Conservation (phyloP, 2,888 invertebrate species). For the Eupithecia centaureata region DNA sequence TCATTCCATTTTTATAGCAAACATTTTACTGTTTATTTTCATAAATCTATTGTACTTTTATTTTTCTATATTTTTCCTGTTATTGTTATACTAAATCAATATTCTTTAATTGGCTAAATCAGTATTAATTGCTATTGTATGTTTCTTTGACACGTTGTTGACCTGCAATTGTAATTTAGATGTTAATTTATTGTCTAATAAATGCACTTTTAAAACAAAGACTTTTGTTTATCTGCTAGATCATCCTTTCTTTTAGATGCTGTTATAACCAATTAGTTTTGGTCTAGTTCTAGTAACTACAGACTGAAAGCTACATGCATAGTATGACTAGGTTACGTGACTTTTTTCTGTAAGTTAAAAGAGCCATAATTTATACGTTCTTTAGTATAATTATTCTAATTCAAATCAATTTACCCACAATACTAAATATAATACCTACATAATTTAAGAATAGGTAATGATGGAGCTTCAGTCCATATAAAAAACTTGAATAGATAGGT, state of each 20-base stretch:
- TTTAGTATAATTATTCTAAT: no score
- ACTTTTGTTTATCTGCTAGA: neutral
- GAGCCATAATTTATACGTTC: no score
- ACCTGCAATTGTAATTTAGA: constrained; percentile 42
- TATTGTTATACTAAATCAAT: neutral
- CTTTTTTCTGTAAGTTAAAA: no score
- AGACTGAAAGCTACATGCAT: no score
- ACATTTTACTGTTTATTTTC: neutral
- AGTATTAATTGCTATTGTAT: constrained; percentile 41
- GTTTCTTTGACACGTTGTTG: constrained; percentile 42
- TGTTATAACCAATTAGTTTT: no score
- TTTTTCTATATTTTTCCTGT: neutral
- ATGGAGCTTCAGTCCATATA: no score
- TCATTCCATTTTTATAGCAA: constrained; percentile 17
- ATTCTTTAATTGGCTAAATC: constrained; percentile 33
- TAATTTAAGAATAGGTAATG: no score
- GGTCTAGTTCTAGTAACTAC: no score
- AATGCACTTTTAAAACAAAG: constrained; percentile 48
- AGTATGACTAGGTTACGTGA: no score
- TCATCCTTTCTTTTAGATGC: neutral
- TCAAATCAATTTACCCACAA: no score
- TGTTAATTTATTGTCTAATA: constrained; percentile 44
- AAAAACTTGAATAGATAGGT: no score
- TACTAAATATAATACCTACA: no score
- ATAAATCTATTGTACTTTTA: neutral